Conservation (phyloP, 2,113 vertebrate genomes). For the Grammomys dolichurus region DNA sequence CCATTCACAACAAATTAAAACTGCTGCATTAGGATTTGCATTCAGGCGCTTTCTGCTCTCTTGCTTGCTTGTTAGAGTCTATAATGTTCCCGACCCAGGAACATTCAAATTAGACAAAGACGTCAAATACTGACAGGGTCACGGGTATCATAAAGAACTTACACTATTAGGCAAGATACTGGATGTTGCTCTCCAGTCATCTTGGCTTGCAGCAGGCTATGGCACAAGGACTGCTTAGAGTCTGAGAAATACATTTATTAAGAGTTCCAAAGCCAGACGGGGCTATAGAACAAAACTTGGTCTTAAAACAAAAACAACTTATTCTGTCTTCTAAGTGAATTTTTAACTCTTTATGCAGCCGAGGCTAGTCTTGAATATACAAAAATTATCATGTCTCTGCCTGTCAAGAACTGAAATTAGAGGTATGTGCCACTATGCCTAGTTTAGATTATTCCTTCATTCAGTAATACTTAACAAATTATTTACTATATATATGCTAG, state of each 20-base stretch:
- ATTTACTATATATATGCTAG: not conserved
- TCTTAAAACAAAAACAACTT: not conserved
- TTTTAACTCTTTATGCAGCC: not conserved
- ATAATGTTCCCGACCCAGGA: not conserved
- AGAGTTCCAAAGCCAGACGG: not conserved
- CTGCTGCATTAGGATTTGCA: not conserved
- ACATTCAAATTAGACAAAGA: not conserved
- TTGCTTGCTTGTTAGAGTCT: not conserved
- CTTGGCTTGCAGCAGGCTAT: not conserved
- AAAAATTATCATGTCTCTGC: not conserved
- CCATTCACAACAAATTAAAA: conserved; percentile 16
- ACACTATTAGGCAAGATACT: not conserved
- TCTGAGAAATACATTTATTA: not conserved
- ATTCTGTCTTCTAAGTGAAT: not conserved
- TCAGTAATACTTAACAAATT: not conserved
- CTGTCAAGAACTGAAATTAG: not conserved
- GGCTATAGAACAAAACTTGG: not conserved
- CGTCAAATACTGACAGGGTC: not conserved
- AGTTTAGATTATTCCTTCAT: conserved; percentile 1
- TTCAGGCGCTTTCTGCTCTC: not conserved
- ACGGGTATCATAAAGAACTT: not conserved
- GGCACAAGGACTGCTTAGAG: not conserved
- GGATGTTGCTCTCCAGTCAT: not conserved
- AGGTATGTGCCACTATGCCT: not conserved
- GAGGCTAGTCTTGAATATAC: not conserved